phyloP scores from a whole-genome alignment of 2,888 invertebrate species.

The Belgica antarctica region DNA sequence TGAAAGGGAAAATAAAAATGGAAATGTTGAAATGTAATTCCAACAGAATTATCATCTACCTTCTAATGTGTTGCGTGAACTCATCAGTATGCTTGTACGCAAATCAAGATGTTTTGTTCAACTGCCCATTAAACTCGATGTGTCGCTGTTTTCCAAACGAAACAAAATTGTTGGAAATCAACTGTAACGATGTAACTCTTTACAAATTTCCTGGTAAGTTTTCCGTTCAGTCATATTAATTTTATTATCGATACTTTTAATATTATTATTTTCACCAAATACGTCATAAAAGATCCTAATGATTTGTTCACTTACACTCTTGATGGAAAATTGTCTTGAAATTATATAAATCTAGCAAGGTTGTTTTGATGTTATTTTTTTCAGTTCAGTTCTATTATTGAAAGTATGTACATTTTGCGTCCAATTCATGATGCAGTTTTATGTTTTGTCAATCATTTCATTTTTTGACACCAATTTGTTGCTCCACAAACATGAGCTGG shows the following conservation, averaged over 20 bases:
- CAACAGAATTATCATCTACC: constrained; percentile 49
- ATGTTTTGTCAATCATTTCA: too few species aligned
- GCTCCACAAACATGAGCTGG: too few species aligned
- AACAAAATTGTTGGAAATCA: constrained; percentile 55
- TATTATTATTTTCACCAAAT: too few species aligned
- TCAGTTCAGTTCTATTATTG: too few species aligned
- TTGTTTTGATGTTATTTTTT: too few species aligned
- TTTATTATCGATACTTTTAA: too few species aligned
- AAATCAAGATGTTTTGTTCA: constrained; percentile 54
- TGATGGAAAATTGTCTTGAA: constrained; percentile 6
- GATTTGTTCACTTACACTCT: too few species aligned
- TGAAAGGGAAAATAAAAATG: constrained; percentile 30
- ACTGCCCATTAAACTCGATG: constrained; percentile 55
- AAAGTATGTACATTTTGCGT: too few species aligned
- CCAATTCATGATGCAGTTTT: too few species aligned
- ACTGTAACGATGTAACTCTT: constrained; percentile 55
- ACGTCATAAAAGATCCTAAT: too few species aligned
- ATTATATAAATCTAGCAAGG: too few species aligned
- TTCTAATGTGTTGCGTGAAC: constrained; percentile 52
- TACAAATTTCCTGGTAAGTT: constrained; percentile 56
- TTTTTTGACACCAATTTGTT: too few species aligned
- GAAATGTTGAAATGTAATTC: constrained; percentile 43
- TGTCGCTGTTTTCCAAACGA: constrained; percentile 56
- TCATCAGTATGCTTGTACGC: constrained; percentile 53
- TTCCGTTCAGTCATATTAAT: neutral